Evolutionary conservation across 2,797 vertebrate genomes (phyloP), one percentile per base, ranked within the genome.

Genomic region (Gallinago stenura): DNA sequence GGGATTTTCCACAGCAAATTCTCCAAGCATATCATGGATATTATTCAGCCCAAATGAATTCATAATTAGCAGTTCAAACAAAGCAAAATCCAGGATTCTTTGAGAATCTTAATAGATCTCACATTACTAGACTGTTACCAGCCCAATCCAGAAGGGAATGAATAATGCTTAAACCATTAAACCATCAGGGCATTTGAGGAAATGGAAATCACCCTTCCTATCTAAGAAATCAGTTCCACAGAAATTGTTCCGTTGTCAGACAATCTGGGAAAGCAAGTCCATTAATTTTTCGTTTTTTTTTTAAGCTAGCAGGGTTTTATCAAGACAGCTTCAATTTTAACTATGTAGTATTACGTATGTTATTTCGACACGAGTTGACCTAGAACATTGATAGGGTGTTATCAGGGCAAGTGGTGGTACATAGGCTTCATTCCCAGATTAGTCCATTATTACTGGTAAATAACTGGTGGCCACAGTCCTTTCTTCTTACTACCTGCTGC

Each of bases 151-250:
- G 88, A 91, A 79, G 68, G 45, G 56, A 95, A 79, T 93, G 66
- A 87, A 84, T 89, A 92, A 71, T 31, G 18, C 30, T 61, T 84
- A 89, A 93, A 70, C 43, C 54, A 39, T 84, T 76, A 82, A 84
- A 9, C 41, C 45, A 65, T 41, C 46, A 61, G 46, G 53, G 78
- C 60, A 87, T 95, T 95, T 97, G 46, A 95, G 91, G 86, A 96
- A 97, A 90, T 41, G 64, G 75, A 93, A 90, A 92, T 46, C 83
- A 96, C 90, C 86, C 78, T 72, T 88, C 92, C 79, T 92, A 80
- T 85, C 85, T 90, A 94, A 95, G 90, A 96, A 95, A 96, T 84
- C 64, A 72, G 1, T 56, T 82, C 70, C 77, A 71, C 86, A 91
- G 56, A 73, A 80, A 60, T 61, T 71, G 22, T 94, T 96, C 77